Evolutionary conservation across 2,797 vertebrate species (phyloP).

Genomic region (Coluber constrictor): DNA sequence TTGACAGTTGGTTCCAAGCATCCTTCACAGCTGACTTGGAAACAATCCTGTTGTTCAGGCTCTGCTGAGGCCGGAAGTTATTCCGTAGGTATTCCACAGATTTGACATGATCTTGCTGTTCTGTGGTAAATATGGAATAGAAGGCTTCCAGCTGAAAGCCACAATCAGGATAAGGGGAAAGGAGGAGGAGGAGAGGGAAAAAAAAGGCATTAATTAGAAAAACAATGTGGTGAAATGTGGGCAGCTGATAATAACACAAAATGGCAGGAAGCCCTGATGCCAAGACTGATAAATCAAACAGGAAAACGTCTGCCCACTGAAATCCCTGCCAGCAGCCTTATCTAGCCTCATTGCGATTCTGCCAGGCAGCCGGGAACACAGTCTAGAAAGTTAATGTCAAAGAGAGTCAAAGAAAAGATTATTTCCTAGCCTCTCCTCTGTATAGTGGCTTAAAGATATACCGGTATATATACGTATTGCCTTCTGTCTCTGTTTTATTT

Average conservation of each 20-base stretch:
- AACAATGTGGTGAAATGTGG: constrained; percentile 46
- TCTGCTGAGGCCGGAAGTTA: constrained; percentile 91
- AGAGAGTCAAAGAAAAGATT: constrained; percentile 21
- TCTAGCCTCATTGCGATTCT: constrained; percentile 56
- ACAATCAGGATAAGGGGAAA: constrained; percentile 32
- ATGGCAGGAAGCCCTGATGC: constrained; percentile 50
- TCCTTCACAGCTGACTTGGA: constrained; percentile 92
- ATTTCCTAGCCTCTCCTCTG: constrained; percentile 12
- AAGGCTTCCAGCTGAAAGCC: constrained; percentile 87
- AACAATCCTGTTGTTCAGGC: constrained; percentile 82
- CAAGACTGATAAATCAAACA: constrained; percentile 45
- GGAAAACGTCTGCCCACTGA: constrained; percentile 66
- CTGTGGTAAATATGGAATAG: constrained; percentile 98
- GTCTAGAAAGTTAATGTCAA: constrained; percentile 1
- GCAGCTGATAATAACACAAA: constrained; percentile 48
- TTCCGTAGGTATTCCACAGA: constrained; percentile 95
- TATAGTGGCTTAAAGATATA: neutral
- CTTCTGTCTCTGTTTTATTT: neutral
- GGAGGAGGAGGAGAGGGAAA: neutral
- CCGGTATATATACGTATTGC: neutral
- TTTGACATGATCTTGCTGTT: constrained; percentile 97
- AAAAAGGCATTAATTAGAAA: constrained; percentile 57
- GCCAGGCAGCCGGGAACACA: constrained; percentile 41
- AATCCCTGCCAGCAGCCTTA: constrained; percentile 63
- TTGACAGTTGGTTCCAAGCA: constrained; percentile 87